A percentile compares a stretch with the other conserved stretches of the same genome.
phyloP scores from a whole-genome alignment of 2,888 invertebrate genomes.

The Philereme vetulata region DNA sequence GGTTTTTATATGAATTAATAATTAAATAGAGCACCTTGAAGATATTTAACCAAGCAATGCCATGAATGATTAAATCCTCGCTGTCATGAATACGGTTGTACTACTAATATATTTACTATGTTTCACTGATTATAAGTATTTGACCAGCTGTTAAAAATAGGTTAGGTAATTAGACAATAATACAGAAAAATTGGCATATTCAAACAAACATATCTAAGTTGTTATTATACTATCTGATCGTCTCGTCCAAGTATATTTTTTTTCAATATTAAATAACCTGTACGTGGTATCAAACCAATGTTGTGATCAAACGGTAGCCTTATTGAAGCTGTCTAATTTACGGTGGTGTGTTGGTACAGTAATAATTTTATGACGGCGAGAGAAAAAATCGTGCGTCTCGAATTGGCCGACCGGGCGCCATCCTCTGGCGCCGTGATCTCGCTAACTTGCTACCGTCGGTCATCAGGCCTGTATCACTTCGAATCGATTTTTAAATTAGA shows the following conservation, averaged over 20 bases:
- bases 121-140: conserved; percentile 8
- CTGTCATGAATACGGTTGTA: conserved; percentile 2
- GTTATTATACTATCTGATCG: background rate
- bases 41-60: conserved; percentile 15
- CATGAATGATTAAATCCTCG: conserved; percentile 13
- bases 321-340: conserved; percentile 37
- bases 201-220: conserved; percentile 5
- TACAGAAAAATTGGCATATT: conserved; percentile 3
- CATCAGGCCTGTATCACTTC: conserved; percentile 23
- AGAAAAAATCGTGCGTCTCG: conserved; percentile 60
- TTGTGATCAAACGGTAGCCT: conserved; percentile 46
- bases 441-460: conserved; percentile 17
- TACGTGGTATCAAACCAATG: conserved; percentile 25
- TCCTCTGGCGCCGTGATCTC: conserved; percentile 61
- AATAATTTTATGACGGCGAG: conserved; percentile 61
- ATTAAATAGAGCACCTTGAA: conserved; percentile 18
- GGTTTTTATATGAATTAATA: conserved; percentile 7
- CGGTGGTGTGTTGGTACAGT: conserved; percentile 47
- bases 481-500: background rate
- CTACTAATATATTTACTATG: conserved; percentile 6
- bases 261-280: too few relatives aligned
- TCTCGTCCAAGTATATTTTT: background rate
- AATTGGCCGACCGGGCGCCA: conserved; percentile 65
- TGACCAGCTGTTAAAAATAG: conserved; percentile 16
- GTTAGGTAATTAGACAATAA: conserved; percentile 9